Evolutionary conservation across 2,888 invertebrate genomes (phyloP), one percentile per base, ranked within the genome.

Genomic region (Agriopis leucophaearia): DNA sequence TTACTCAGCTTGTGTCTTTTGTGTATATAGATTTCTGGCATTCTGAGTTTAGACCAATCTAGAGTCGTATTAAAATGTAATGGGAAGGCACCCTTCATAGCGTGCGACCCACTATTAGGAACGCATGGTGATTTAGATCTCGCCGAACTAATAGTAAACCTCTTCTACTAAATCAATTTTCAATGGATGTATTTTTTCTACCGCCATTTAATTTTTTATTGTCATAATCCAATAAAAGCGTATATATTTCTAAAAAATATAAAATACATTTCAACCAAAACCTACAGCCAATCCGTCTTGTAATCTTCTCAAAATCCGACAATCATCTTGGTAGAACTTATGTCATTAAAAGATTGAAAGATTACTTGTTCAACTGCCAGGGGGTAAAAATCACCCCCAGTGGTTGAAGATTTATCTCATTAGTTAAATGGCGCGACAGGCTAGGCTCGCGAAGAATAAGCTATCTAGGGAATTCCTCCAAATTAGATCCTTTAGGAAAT

Each of bases 321-420:
- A 87, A 86, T 88, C 85, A 86, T 86, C 81, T 79, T 73, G 79
- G 68, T 74, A 82, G 79, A 89, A 89, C 85, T 90, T 87, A 84
- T 85, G 88, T 91, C 93, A 92, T 92, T 92, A 92, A 88, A 88
- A 92, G 92, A 92, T 92, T 91, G 90, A 88, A 89, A 89, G 92
- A 93, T 93, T 92, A 88, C 90, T 88, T 81, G 82, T 86, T 84
- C 87, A 80, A 81, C 84, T 81, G 79, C 82, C 80, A 75, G 83
- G 86, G 91, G 91, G 90, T 88, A 88, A 88, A 88, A 90, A 88
- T 83, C 82, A 75, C 75, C 80, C 87, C 86, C 81, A 76, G 74
- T 69, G 73, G 78, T 75, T 81, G 81, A 81, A 88, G 89, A 91
- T 90, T 92, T 90, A 92, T 92, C 89, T 91, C 88, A 90, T 93